Conservation (phyloP, 2,113 vertebrate genomes). For the Epinephelus moara region DNA sequence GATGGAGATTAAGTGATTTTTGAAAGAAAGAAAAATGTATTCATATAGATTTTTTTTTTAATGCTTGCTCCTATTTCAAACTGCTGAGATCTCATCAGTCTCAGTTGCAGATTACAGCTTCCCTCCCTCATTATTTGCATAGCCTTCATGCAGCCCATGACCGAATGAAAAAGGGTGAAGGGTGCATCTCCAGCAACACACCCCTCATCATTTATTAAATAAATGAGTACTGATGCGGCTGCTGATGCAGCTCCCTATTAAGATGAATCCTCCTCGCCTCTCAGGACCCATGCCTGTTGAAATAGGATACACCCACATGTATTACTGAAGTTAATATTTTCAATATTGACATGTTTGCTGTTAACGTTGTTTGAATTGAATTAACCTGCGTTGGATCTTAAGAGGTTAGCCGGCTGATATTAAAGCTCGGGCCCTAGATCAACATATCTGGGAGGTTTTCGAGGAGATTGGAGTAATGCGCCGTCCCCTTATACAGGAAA, state of each 20-base stretch:
- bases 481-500: slow-evolving; percentile 50
- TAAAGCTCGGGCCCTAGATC: slow-evolving; percentile 67
- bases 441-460: slow-evolving; percentile 61
- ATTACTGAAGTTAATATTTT: slow-evolving; percentile 67
- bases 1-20: slow-evolving; percentile 29
- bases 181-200: slow-evolving; percentile 30
- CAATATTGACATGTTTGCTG: slow-evolving; percentile 70
- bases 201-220: slow-evolving; percentile 64
- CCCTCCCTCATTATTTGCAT: slow-evolving; percentile 50
- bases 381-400: slow-evolving; percentile 46
- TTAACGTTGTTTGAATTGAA: slow-evolving; percentile 74
- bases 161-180: slow-evolving; percentile 10
- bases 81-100: slow-evolving; percentile 49
- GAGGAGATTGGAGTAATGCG: slow-evolving; percentile 48
- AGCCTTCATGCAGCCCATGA: slow-evolving; percentile 22
- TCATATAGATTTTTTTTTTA: slow-evolving; percentile 10
- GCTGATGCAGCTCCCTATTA: slow-evolving; percentile 48
- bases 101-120: slow-evolving; percentile 39
- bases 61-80: not conserved
- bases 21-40: slow-evolving; percentile 20
- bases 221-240: slow-evolving; percentile 53
- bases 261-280: slow-evolving; percentile 55
- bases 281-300: slow-evolving; percentile 48
- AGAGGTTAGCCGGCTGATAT: slow-evolving; percentile 57
- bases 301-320: slow-evolving; percentile 49